phyloP scores from a whole-genome alignment of 2,888 invertebrate species.

The Hirtodrosophila alboralis region DNA sequence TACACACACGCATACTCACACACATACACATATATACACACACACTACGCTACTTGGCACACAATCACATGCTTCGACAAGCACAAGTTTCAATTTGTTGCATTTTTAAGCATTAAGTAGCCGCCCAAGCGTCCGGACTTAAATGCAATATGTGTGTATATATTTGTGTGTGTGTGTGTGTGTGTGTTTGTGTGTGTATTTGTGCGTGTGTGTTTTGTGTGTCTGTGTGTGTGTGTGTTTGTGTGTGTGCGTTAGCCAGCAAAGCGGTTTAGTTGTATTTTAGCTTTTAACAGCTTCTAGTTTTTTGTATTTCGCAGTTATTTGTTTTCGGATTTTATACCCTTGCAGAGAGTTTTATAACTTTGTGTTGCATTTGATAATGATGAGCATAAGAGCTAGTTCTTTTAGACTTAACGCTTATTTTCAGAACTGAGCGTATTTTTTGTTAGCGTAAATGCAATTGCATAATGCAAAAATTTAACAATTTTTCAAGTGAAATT shows the following conservation, averaged over 20 bases:
- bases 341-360: conserved; percentile 21
- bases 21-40: conserved; percentile 14
- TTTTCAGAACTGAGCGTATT: too few species aligned
- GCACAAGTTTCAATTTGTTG: conserved; percentile 83
- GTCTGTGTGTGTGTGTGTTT: conserved; percentile 23
- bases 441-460: too few species aligned
- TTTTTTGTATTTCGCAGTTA: conserved; percentile 45
- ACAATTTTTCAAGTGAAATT: too few species aligned
- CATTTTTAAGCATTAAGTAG: conserved; percentile 81
- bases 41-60: conserved; percentile 44
- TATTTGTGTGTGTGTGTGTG: conserved; percentile 23
- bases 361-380: neutral
- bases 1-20: conserved; percentile 15
- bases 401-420: too few species aligned
- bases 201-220: conserved; percentile 26
- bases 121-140: conserved; percentile 54
- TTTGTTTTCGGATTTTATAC: conserved; percentile 42
- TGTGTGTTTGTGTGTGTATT: conserved; percentile 20
- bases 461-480: too few species aligned
- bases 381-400: too few species aligned
- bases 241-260: conserved; percentile 49
- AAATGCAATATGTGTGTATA: conserved; percentile 34
- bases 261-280: conserved; percentile 74
- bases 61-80: conserved; percentile 82
- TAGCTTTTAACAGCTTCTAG: conserved; percentile 66